These are phyloP conservation scores for Ormyrus nitidulus DNA, from an alignment of 2,888 invertebrate genomes.

Conservation along the genomic window DNA sequence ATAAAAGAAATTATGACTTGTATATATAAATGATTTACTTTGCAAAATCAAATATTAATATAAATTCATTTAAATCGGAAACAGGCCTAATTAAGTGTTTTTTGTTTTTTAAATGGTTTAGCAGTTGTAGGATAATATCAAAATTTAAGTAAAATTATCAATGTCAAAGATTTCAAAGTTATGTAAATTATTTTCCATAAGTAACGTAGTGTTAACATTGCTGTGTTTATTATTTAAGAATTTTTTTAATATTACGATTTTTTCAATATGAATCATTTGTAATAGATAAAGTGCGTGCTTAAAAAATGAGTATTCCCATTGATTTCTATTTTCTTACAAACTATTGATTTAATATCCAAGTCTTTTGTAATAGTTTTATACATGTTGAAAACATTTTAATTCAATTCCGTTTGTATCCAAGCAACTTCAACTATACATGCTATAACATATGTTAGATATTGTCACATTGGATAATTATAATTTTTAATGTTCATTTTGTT, in stretches of 20 bases:
- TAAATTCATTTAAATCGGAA: conserved; percentile 37
- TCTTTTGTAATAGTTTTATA: conserved; percentile 13
- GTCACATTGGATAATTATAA: conserved; percentile 33
- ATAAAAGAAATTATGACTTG: conserved; percentile 54
- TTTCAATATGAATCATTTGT: conserved; percentile 11
- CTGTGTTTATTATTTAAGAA: neutral
- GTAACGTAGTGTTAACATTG: conserved; percentile 23
- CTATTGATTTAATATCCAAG: conserved; percentile 26
- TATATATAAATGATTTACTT: conserved; percentile 53
- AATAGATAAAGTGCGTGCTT: neutral
- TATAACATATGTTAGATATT: conserved; percentile 41
- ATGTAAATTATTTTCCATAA: conserved; percentile 16
- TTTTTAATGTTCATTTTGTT: conserved; percentile 46
- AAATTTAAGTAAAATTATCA: conserved; percentile 5
- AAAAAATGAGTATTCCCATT: neutral
- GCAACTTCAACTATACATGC: conserved; percentile 27
- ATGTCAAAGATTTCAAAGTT: conserved; percentile 22
- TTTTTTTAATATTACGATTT: conserved; percentile 8
- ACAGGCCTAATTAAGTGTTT: conserved; percentile 30
- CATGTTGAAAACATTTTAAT: conserved; percentile 11
- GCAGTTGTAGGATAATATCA: neutral
- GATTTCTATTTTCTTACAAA: conserved; percentile 14
- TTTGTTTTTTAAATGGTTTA: conserved; percentile 27
- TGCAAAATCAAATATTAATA: conserved; percentile 35
- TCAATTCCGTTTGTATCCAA: conserved; percentile 27